These are phyloP conservation scores for Taurulus bubalis DNA, from an alignment of 2,113 vertebrate genomes.

Conservation along the genomic window DNA sequence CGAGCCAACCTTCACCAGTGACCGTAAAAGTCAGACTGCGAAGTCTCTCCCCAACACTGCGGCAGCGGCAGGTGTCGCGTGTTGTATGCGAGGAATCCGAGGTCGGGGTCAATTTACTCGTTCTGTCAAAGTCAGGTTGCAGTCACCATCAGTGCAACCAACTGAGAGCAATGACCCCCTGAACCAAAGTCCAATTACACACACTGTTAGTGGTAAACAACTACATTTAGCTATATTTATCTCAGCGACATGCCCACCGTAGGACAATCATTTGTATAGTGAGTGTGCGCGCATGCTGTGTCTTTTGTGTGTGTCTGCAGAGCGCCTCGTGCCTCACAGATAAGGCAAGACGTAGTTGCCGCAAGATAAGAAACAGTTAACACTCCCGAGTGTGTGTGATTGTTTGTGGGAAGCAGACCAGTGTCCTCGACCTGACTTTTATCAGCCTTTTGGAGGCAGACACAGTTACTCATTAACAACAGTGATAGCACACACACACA, in stretches of 20 bases:
- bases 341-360: conserved; percentile 35
- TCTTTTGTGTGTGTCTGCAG: conserved; percentile 1
- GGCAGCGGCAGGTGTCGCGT: conserved; percentile 56
- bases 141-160: conserved; percentile 20
- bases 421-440: conserved; percentile 69
- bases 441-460: conserved; percentile 75
- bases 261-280: background rate
- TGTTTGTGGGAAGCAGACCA: conserved; percentile 2
- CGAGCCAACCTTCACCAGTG: conserved; percentile 26
- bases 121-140: conserved; percentile 55
- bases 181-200: conserved; percentile 7
- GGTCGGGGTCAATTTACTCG: conserved; percentile 44
- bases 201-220: background rate
- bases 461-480: conserved; percentile 77
- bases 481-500: conserved; percentile 41
- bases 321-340: conserved; percentile 39
- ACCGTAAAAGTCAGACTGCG: conserved; percentile 6
- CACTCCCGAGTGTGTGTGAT: conserved; percentile 18
- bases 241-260: background rate
- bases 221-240: background rate
- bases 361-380: conserved; percentile 54
- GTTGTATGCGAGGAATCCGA: conserved; percentile 41
- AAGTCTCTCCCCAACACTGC: conserved; percentile 22
- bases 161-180: conserved; percentile 5
- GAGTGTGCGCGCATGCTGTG: background rate